phyloP scores from a whole-genome alignment of 2,797 vertebrate species.

The Octomys mimax region DNA sequence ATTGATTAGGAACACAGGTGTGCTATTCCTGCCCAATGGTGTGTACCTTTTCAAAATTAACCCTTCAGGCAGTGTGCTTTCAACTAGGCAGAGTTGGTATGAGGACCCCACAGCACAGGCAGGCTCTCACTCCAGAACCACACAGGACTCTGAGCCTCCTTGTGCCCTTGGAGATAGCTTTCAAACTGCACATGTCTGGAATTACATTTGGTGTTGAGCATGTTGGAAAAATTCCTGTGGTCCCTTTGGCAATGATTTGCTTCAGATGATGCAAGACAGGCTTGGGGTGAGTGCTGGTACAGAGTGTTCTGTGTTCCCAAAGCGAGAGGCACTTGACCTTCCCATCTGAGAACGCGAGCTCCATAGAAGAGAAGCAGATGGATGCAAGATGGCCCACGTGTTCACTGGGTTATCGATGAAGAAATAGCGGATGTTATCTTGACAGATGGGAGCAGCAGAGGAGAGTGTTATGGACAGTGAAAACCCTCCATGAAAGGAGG shows the following conservation, averaged over 20 bases:
- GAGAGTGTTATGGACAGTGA: not conserved
- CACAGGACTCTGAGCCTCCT: conserved; percentile 7
- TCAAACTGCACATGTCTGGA: not conserved
- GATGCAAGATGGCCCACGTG: not conserved
- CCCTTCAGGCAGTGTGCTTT: not conserved
- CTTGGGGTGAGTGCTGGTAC: not conserved
- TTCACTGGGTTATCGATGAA: not conserved
- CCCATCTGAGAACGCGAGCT: not conserved
- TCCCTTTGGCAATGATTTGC: not conserved
- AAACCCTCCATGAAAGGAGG: not conserved
- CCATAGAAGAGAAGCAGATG: not conserved
- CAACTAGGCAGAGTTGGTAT: not conserved
- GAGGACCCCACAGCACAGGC: not conserved
- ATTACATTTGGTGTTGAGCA: conserved; percentile 1
- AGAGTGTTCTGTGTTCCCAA: not conserved
- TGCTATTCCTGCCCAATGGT: not conserved
- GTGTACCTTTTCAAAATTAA: not conserved
- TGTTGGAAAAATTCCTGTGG: not conserved
- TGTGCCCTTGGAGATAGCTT: not conserved
- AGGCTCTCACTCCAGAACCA: not conserved
- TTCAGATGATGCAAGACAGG: not conserved
- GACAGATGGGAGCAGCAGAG: conserved; percentile 38
- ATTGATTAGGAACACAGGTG: not conserved
- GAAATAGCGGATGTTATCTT: conserved; percentile 43
- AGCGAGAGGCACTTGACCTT: not conserved